Conservation (phyloP, 2,113 vertebrate species). For the Gavia stellata region DNA sequence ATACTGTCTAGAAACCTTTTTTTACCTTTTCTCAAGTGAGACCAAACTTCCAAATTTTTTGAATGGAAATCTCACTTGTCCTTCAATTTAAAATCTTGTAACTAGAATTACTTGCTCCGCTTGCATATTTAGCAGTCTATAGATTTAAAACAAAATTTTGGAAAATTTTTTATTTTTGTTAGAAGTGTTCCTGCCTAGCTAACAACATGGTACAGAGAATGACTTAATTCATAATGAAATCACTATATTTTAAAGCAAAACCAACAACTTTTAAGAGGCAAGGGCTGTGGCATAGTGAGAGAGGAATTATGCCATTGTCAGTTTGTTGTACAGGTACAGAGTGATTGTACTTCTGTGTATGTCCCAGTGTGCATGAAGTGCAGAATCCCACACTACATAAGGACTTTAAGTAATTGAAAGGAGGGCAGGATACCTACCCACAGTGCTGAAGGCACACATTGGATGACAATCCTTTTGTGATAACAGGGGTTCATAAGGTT, state of each 20-base stretch:
- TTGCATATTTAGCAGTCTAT: neutral
- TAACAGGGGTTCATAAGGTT: neutral
- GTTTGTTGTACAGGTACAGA: neutral
- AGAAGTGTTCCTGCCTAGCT: neutral
- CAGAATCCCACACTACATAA: neutral
- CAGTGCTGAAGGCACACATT: neutral
- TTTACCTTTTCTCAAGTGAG: neutral
- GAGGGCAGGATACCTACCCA: neutral
- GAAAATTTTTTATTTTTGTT: neutral
- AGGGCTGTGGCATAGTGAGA: neutral
- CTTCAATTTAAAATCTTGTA: neutral
- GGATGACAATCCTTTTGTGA: neutral
- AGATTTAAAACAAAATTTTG: neutral
- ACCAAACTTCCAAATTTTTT: neutral
- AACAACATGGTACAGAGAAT: neutral
- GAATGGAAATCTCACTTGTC: neutral
- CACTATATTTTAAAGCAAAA: neutral
- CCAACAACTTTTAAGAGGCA: neutral
- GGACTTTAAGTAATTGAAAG: neutral
- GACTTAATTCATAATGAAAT: neutral
- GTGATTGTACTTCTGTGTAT: neutral
- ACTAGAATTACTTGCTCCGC: neutral
- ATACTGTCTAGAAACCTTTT: neutral
- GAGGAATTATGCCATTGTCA: neutral
- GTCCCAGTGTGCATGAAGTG: neutral